Base-by-base conservation (phyloP, 2,888 invertebrate species). In the Phlogophora meticulosa region DNA sequence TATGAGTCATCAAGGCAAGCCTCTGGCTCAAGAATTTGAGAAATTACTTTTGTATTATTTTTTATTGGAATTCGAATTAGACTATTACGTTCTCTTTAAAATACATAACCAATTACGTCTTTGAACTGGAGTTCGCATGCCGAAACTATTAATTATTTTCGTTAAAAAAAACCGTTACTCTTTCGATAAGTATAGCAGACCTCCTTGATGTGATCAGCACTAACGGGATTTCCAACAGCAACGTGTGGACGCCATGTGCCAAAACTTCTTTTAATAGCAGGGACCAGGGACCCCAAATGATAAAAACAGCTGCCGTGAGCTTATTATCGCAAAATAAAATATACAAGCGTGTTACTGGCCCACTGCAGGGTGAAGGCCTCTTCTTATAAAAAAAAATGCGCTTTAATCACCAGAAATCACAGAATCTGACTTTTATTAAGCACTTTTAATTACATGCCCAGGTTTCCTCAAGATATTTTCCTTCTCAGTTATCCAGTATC, bases 1-100 rank as follows among this genome's bases (percentile, higher is more conserved):
- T 57, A 34, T 80, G 81, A 75, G 40, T 83, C 78, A 77, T 62
- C 58, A 43, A 46, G 58, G 48, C 73, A 43, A 51, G 63, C 67
- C 77, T 73, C 49, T 28, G 40, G 52, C 58, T 24, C 57, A 70
- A 51, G 57, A 65, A 56, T 59, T 56, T 57, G 5, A 53, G 15
- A 55, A 61, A 68, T 56, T 49, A 53, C 17, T 53, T 62, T 68
- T 56, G 34, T 28, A 28, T 65, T 45, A 40, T 62, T 62, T 68
- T 45, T 51, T 51, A 45, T 64, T 32, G 10, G n/a, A 22, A 22
- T 20, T 38, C 2, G 17, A 20, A 11, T 57, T n/a, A 53, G 52
- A 55, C 32, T 40, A 63, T 76, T 56, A 53, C 70, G 38, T 20
- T 38, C 42, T 74, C 32, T 49, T 49, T 43, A 67, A 67, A 67